phyloP scores from a whole-genome alignment of 37 sponge, comb jelly and placozoan genomes.

The Lycopodina hypogea region DNA sequence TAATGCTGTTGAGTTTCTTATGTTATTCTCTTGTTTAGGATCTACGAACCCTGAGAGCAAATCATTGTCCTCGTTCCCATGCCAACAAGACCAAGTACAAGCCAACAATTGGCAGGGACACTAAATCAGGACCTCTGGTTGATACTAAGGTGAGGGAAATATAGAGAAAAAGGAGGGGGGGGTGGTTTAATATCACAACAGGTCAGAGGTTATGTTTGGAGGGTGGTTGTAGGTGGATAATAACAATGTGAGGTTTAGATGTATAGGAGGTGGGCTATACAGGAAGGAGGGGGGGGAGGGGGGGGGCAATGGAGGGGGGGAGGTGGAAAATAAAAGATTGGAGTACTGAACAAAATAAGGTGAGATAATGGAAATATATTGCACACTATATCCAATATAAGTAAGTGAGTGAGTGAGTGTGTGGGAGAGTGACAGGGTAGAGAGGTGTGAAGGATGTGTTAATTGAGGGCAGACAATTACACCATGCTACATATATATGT shows the following conservation, averaged over 20 bases:
- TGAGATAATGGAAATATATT: background rate
- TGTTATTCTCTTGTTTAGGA: conserved; percentile 33
- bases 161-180: too few relatives aligned
- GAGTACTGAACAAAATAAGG: background rate
- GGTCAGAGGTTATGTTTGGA: background rate
- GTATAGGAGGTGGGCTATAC: too few relatives aligned
- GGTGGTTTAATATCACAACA: background rate
- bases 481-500: too few relatives aligned
- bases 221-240: too few relatives aligned
- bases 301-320: background rate
- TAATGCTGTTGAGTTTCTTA: background rate
- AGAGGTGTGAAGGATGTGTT: background rate
- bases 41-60: conserved; percentile 47
- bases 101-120: conserved; percentile 72
- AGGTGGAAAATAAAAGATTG: background rate
- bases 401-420: background rate
- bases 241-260: too few relatives aligned
- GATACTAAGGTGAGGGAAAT: conserved; percentile 53
- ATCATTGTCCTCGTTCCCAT: conserved; percentile 42
- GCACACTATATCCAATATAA: too few relatives aligned
- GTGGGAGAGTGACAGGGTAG: background rate
- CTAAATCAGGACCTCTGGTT: conserved; percentile 70
- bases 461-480: too few relatives aligned
- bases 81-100: conserved; percentile 45
- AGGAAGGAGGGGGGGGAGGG: background rate